Evolutionary conservation across 2,113 vertebrate species (phyloP).

Genomic region (Myodes glareolus): DNA sequence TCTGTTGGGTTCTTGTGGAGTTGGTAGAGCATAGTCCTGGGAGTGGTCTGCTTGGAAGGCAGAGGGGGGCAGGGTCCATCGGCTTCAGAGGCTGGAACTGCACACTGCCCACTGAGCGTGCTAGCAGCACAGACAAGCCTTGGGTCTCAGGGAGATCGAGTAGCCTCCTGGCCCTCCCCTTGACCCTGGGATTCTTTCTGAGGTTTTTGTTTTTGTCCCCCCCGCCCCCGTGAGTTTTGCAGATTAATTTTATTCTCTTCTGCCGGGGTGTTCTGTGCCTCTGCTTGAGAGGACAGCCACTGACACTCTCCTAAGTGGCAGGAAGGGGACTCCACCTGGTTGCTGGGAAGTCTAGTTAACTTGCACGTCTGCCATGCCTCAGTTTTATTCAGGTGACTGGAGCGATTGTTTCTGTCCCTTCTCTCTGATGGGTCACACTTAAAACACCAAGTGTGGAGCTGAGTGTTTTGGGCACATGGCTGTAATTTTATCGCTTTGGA

Average conservation of each 20-base stretch:
- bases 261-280: neutral
- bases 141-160: neutral
- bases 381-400: neutral
- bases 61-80: neutral
- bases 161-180: neutral
- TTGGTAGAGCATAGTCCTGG: neutral
- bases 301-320: neutral
- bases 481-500: neutral
- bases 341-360: too few species aligned
- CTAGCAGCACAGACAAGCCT: too few species aligned
- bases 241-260: neutral
- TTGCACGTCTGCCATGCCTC: neutral
- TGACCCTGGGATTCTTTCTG: neutral
- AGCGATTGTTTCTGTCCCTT: neutral
- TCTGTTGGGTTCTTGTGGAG: neutral
- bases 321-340: neutral
- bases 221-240: neutral
- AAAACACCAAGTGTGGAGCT: neutral
- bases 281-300: neutral
- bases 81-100: neutral
- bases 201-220: too few species aligned
- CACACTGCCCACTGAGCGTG: neutral
- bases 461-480: neutral
- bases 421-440: neutral
- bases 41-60: neutral